Evolutionary conservation across 2,113 vertebrate species (phyloP).

Genomic region (Gambusia holbrooki): DNA sequence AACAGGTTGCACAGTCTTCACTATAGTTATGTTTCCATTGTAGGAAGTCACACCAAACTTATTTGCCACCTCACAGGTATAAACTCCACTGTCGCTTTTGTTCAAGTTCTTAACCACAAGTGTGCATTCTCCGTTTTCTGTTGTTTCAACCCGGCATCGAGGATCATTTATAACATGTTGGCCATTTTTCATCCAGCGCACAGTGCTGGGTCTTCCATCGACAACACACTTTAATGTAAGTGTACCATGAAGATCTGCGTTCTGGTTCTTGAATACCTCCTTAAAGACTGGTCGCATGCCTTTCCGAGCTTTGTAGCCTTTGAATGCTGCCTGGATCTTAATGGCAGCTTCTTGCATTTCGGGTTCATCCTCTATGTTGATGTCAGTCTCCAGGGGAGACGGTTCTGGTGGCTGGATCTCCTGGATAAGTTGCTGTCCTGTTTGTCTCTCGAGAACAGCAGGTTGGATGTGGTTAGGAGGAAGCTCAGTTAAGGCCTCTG

Average conservation of each 20-base stretch:
- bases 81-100: slow-evolving; percentile 82
- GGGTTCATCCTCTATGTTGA: slow-evolving; percentile 72
- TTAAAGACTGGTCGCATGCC: slow-evolving; percentile 87
- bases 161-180: slow-evolving; percentile 79
- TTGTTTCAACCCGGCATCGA: slow-evolving; percentile 80
- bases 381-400: slow-evolving; percentile 53
- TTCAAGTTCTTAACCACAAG: slow-evolving; percentile 84
- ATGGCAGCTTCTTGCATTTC: slow-evolving; percentile 85
- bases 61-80: slow-evolving; percentile 89
- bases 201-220: slow-evolving; percentile 81
- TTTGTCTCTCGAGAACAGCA: neutral
- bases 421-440: slow-evolving; percentile 19
- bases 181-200: slow-evolving; percentile 87
- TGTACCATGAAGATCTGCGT: slow-evolving; percentile 78
- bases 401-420: slow-evolving; percentile 37
- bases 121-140: slow-evolving; percentile 83
- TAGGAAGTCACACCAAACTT: slow-evolving; percentile 86
- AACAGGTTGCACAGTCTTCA: slow-evolving; percentile 35
- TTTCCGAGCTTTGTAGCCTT: slow-evolving; percentile 90
- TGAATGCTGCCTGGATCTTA: slow-evolving; percentile 95
- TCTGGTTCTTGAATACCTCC: slow-evolving; percentile 86
- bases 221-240: slow-evolving; percentile 84
- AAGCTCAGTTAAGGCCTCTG: slow-evolving; percentile 84
- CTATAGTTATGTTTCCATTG: slow-evolving; percentile 85
- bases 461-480: slow-evolving; percentile 65